Base-by-base conservation (phyloP, 2,113 vertebrate species). In the Oreocharis arfaki region DNA sequence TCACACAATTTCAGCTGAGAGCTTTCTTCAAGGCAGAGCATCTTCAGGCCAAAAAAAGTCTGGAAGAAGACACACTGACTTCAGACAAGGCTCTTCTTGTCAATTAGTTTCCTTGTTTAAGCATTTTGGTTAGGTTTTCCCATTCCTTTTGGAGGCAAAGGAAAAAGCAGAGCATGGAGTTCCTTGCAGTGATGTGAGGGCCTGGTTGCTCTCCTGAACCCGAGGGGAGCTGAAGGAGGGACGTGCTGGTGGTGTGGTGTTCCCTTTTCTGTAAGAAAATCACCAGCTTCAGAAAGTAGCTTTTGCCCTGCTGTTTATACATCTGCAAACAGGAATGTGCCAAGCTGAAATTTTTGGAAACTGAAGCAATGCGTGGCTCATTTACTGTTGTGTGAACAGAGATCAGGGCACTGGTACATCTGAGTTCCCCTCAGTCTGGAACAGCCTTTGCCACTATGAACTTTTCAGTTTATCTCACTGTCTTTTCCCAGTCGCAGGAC, bases 11-110 rank as follows among this genome's bases (percentile, higher is more conserved):
- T 82, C 81, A 84, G 2, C 41, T 57, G 92, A 96, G 88, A 97
- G 86, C 64, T 95, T 96, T 95, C 93, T 93, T 86, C 42, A 89
- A 84, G 77, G 71, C 76, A 87, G 60, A 96, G 42, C 67, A 65
- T 89, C 35, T 90, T 87, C 41, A 84, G 32, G 88, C 71, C 84
- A 68, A 22, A 78, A 35, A 77, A 69, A 61, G n/a, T 44, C 41
- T 41, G 13, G 23, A 27, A 63, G 59, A 84, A 77, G 24, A 10
- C 39, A 50, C 61, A 39, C 28, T 65, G 49, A 59, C 39, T 80
- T 71, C 61, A 71, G 80, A 50, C 37, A 68, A 44, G 73, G 56
- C 39, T 88, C 18, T 26, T 88, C 50, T 44, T 78, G 15, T 71
- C 56, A 53, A 8, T 52, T 74, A 22, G 21, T 81, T 89, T 83